A percentile compares a stretch with the other conserved stretches of the same genome.
These are phyloP conservation scores for Sipha maydis DNA, from an alignment of 2,888 invertebrate species.

Conservation along the genomic window DNA sequence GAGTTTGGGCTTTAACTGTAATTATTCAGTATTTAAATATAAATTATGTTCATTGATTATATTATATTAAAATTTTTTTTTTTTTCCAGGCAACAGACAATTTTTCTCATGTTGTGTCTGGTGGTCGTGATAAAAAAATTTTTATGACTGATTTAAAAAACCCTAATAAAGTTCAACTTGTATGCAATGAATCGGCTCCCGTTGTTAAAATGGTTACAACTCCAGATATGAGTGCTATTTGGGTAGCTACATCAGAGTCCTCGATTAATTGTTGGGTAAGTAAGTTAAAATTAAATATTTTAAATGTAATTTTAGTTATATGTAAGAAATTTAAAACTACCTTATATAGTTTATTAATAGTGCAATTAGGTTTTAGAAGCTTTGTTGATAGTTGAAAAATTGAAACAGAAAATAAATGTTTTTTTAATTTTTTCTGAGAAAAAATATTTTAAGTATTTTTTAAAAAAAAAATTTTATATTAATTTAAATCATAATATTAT, in stretches of 20 bases:
- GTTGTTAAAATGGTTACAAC: conserved; percentile 84
- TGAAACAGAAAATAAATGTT: too few relatives aligned
- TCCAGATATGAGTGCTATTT: conserved; percentile 78
- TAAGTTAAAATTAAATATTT: not conserved
- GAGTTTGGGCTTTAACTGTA: conserved; percentile 92
- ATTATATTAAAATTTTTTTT: conserved; percentile 12
- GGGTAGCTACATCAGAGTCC: conserved; percentile 81
- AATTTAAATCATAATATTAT: too few relatives aligned
- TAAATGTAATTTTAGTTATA: not conserved
- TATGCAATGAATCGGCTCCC: conserved; percentile 94
- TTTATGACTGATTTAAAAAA: conserved; percentile 93
- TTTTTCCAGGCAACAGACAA: conserved; percentile 81
- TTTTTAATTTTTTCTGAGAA: too few relatives aligned
- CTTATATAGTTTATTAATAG: not conserved
- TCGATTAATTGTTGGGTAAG: conserved; percentile 76
- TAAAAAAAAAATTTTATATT: too few relatives aligned
- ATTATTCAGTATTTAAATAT: conserved; percentile 63
- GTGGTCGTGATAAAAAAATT: conserved; percentile 91
- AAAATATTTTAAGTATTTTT: too few relatives aligned
- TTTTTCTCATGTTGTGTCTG: conserved; percentile 94
- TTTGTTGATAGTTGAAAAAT: not conserved
- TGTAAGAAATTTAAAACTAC: not conserved
- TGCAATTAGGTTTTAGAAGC: not conserved
- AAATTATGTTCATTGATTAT: not conserved
- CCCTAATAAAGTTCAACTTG: conserved; percentile 81